A percentile compares a stretch with the other conserved stretches of the same genome.
These are phyloP conservation scores for Apamea sordens DNA, from an alignment of 2,888 invertebrate species.

Conservation along the genomic window DNA sequence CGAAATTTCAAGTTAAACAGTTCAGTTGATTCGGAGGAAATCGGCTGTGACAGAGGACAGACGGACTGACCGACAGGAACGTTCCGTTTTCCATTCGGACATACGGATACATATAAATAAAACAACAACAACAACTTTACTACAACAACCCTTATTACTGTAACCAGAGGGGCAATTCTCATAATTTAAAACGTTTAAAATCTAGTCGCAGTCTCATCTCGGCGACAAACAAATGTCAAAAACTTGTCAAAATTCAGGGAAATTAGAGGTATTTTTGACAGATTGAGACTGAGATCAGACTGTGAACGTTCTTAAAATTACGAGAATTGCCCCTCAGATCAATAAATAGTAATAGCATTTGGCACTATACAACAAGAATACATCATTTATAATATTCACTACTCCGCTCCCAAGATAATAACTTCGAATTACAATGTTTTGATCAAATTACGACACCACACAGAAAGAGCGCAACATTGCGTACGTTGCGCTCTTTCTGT, in stretches of 20 bases:
- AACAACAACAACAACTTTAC: not conserved
- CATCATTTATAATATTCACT: conserved; percentile 23
- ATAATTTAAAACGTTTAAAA: no score
- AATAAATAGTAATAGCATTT: not conserved
- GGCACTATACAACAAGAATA: not conserved
- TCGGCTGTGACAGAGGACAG: not conserved
- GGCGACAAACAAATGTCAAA: no score
- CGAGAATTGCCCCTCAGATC: no score
- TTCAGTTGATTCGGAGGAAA: not conserved
- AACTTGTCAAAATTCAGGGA: no score
- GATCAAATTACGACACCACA: conserved; percentile 41
- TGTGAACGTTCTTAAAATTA: no score
- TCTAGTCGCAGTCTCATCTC: no score
- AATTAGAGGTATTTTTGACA: no score
- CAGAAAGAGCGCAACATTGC: conserved; percentile 38
- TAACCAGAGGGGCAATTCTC: no score
- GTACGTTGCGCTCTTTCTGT: no score
- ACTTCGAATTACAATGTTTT: conserved; percentile 44
- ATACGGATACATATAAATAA: not conserved
- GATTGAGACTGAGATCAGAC: no score
- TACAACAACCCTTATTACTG: not conserved
- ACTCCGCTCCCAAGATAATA: conserved; percentile 18
- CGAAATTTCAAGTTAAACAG: not conserved
- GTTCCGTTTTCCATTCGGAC: not conserved
- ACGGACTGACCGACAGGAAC: not conserved